These are phyloP conservation scores for Noctua comes DNA, from an alignment of 2,888 invertebrate species.

Conservation along the genomic window DNA sequence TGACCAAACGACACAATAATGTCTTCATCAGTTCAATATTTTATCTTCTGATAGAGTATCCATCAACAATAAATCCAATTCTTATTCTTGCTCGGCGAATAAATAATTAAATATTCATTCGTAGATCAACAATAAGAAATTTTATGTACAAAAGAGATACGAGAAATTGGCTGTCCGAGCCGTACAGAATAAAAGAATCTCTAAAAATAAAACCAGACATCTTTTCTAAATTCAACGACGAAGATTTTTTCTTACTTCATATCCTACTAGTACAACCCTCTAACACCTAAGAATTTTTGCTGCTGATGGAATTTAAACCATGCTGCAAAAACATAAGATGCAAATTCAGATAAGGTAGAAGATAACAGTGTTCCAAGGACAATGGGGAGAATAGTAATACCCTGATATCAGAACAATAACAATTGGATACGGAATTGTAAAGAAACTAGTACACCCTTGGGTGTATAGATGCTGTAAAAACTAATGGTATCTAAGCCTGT, in stretches of 20 bases:
- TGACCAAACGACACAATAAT: not conserved
- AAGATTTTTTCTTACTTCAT: slow-evolving; percentile 46
- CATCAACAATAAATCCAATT: slow-evolving; percentile 4
- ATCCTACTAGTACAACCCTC: slow-evolving; percentile 25
- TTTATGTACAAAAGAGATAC: slow-evolving; percentile 15
- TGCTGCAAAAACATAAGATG: not conserved
- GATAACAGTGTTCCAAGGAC: slow-evolving; percentile 39
- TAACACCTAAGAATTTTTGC: slow-evolving; percentile 44
- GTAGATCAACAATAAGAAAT: slow-evolving; percentile 32
- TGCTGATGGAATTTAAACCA: slow-evolving; percentile 40
- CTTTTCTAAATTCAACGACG: slow-evolving; percentile 44
- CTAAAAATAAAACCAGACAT: slow-evolving; percentile 41
- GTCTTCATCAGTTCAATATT: not conserved
- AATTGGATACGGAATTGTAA: slow-evolving; percentile 61
- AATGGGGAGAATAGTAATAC: slow-evolving; percentile 58
- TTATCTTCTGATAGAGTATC: not conserved
- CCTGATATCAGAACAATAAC: slow-evolving; percentile 63
- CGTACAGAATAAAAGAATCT: slow-evolving; percentile 5
- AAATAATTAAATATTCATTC: slow-evolving; percentile 38
- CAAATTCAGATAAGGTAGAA: slow-evolving; percentile 15
- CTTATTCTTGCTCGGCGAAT: not conserved
- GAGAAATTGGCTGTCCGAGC: slow-evolving; percentile 15
- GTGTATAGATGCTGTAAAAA: slow-evolving; percentile 59
- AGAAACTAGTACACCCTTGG: slow-evolving; percentile 52
- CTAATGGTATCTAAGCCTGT: slow-evolving; percentile 48